These are phyloP conservation scores for Callipepla californica DNA, from an alignment of 2,113 vertebrate species.

Conservation along the genomic window DNA sequence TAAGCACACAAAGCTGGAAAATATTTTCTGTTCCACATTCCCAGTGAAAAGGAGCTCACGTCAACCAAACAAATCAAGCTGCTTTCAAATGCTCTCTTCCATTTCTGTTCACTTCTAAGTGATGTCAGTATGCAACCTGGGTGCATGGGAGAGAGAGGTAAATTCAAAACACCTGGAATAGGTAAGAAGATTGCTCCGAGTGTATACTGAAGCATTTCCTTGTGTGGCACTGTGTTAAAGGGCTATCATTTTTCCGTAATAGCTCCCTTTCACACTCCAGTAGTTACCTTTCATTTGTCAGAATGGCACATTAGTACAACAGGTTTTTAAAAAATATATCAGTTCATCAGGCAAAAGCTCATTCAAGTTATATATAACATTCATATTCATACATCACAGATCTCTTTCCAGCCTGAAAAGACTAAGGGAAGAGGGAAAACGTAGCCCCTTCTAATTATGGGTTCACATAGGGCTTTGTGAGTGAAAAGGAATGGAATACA, in stretches of 20 bases:
- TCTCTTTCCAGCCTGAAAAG: not conserved
- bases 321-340: not conserved
- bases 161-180: not conserved
- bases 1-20: not conserved
- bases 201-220: not conserved
- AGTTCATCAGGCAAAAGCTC: not conserved
- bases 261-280: not conserved
- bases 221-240: not conserved
- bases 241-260: not conserved
- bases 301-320: constrained; percentile 20
- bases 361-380: not conserved
- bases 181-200: not conserved
- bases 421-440: not conserved
- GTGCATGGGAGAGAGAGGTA: not conserved
- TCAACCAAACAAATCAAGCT: not conserved
- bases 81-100: not conserved
- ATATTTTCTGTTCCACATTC: not conserved
- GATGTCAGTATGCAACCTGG: fast-evolving
- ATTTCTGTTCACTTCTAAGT: not conserved
- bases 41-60: not conserved
- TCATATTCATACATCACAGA: not conserved
- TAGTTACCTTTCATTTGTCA: constrained; percentile 24
- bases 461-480: not conserved
- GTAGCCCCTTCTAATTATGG: not conserved
- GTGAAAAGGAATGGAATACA: not conserved